Evolutionary conservation across 2,113 vertebrate genomes (phyloP).

Genomic region (Phoenicopterus ruber): DNA sequence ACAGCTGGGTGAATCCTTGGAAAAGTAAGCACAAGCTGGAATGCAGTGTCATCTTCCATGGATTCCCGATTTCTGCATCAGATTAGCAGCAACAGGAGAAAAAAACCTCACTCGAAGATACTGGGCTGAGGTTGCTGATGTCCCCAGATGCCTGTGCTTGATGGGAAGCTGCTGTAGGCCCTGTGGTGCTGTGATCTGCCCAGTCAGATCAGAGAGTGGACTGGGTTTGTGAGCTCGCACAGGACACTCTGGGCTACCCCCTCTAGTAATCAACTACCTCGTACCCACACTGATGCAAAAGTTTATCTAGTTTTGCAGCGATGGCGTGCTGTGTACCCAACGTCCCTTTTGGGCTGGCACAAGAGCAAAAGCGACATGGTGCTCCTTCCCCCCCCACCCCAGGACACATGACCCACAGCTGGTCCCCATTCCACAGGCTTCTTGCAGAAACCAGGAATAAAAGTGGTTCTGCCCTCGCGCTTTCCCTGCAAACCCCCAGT

Average conservation of each 20-base stretch:
- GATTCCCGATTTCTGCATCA: not conserved
- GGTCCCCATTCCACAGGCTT: not conserved
- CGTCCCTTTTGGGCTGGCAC: not conserved
- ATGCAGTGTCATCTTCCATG: not conserved
- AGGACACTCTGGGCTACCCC: not conserved
- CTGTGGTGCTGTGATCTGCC: not conserved
- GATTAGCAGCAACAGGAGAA: not conserved
- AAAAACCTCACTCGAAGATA: not conserved
- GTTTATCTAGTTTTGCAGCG: not conserved
- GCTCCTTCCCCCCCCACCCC: not conserved
- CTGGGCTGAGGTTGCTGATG: not conserved
- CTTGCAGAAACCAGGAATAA: not conserved
- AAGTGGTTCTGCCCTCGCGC: not conserved
- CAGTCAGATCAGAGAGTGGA: not conserved
- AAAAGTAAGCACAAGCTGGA: not conserved
- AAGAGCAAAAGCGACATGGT: not conserved
- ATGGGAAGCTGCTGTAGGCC: not conserved
- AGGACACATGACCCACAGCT: not conserved
- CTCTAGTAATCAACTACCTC: not conserved
- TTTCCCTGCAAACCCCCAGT: not conserved
- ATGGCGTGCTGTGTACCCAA: no score
- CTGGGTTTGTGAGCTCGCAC: not conserved
- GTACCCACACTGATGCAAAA: not conserved
- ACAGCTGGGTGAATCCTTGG: not conserved
- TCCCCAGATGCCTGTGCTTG: not conserved